A percentile compares a stretch with the other conserved stretches of the same genome.
Conservation (phyloP, 2,113 vertebrate species). For the Gnathonemus longibarbis region DNA sequence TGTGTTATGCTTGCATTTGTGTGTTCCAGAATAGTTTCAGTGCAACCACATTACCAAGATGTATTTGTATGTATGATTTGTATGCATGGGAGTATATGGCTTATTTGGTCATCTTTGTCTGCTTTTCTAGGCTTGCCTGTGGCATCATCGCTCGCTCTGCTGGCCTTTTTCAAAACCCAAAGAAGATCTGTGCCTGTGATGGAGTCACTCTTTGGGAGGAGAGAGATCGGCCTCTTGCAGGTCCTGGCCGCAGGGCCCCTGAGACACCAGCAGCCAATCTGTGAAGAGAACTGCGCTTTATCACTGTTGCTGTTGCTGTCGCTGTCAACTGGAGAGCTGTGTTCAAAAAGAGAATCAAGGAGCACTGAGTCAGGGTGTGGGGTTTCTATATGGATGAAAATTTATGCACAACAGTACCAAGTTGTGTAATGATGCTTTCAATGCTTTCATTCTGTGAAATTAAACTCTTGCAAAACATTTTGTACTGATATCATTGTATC, state of each 20-base stretch:
- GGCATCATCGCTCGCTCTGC: slow-evolving; percentile 83
- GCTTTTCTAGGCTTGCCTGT: slow-evolving; percentile 68
- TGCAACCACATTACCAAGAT: background rate
- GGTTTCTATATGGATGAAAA: background rate
- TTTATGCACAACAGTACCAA: background rate
- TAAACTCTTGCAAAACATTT: background rate
- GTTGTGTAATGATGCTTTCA: background rate
- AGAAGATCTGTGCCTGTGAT: slow-evolving; percentile 78
- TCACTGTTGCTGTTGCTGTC: background rate
- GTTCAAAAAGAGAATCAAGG: background rate
- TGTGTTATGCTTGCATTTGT: background rate
- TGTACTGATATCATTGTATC: background rate
- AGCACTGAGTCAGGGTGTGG: background rate
- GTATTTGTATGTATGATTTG: background rate
- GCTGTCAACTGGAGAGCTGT: background rate
- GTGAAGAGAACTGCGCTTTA: slow-evolving; percentile 36
- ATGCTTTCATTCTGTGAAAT: background rate
- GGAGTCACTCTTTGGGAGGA: slow-evolving; percentile 88
- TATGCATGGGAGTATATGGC: background rate
- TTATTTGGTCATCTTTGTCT: background rate
- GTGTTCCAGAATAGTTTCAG: background rate
- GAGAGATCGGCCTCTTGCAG: slow-evolving; percentile 62
- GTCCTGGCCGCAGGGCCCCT: slow-evolving; percentile 51
- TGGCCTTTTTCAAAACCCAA: slow-evolving; percentile 82
- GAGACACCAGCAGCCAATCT: slow-evolving; percentile 52